phyloP scores from a whole-genome alignment of 2,888 invertebrate genomes.

The Arctia plantaginis region DNA sequence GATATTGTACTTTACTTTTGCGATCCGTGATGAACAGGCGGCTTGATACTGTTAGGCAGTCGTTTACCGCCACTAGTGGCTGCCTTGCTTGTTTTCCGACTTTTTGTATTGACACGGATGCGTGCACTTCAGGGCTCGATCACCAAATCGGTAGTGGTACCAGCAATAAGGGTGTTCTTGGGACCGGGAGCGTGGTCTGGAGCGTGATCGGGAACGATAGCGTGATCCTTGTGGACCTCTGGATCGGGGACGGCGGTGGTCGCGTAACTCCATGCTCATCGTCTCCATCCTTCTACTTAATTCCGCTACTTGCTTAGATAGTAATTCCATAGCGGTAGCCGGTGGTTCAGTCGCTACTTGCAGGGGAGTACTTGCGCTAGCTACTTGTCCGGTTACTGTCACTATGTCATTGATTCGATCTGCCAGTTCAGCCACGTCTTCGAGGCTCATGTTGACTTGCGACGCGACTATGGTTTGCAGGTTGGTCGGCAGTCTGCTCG shows the following conservation, averaged over 20 bases:
- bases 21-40: slow-evolving; percentile 18
- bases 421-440: too few species aligned
- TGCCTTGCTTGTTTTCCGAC: slow-evolving; percentile 36
- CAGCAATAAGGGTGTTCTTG: neutral
- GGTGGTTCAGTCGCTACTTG: neutral
- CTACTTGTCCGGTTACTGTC: neutral
- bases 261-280: neutral
- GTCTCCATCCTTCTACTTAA: neutral
- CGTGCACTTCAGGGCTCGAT: neutral
- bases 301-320: neutral
- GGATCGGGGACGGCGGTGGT: neutral
- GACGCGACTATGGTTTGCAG: too few species aligned
- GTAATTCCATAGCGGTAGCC: neutral
- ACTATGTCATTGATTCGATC: too few species aligned
- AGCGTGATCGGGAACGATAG: neutral
- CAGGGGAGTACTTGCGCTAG: neutral
- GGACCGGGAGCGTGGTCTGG: neutral
- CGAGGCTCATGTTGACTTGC: too few species aligned
- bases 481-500: neutral
- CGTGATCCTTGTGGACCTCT: neutral
- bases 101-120: slow-evolving; percentile 26
- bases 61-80: slow-evolving; percentile 26
- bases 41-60: slow-evolving; percentile 11
- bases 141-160: neutral
- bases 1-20: slow-evolving; percentile 25